Conservation (phyloP, 2,113 vertebrate genomes). For the Octodon degus region DNA sequence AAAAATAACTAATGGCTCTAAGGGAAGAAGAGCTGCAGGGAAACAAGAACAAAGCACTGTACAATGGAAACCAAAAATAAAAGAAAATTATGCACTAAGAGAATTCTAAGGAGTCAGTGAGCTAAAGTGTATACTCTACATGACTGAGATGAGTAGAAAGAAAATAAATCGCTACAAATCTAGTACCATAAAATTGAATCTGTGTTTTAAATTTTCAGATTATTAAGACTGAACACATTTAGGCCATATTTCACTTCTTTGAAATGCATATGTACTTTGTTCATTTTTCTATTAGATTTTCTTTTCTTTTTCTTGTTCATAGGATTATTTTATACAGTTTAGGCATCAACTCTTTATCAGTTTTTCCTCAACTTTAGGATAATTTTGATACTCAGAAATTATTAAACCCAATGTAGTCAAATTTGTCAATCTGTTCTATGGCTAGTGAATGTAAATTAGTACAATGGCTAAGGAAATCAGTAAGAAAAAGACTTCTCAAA, state of each 20-base stretch:
- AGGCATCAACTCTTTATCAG: neutral
- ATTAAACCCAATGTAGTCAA: neutral
- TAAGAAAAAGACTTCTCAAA: neutral
- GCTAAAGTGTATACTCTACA: neutral
- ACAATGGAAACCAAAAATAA: neutral
- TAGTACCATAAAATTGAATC: constrained; percentile 11
- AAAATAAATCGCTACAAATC: neutral
- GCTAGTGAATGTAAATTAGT: neutral
- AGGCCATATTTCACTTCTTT: neutral
- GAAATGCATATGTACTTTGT: neutral
- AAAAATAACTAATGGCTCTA: neutral
- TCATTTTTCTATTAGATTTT: neutral
- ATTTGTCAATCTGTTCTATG: neutral
- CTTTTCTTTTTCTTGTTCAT: constrained; percentile 14
- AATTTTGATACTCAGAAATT: neutral
- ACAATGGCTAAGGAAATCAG: neutral
- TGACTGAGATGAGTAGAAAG: neutral
- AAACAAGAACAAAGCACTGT: neutral
- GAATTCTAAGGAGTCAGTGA: neutral
- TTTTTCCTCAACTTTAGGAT: neutral
- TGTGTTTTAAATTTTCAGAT: constrained; percentile 18
- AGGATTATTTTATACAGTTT: neutral
- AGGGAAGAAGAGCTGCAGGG: neutral
- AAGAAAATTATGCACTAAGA: constrained; percentile 19
- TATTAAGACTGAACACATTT: constrained; percentile 12